Conservation (phyloP, 2,797 vertebrate genomes). For the Semotilus atromaculatus region DNA sequence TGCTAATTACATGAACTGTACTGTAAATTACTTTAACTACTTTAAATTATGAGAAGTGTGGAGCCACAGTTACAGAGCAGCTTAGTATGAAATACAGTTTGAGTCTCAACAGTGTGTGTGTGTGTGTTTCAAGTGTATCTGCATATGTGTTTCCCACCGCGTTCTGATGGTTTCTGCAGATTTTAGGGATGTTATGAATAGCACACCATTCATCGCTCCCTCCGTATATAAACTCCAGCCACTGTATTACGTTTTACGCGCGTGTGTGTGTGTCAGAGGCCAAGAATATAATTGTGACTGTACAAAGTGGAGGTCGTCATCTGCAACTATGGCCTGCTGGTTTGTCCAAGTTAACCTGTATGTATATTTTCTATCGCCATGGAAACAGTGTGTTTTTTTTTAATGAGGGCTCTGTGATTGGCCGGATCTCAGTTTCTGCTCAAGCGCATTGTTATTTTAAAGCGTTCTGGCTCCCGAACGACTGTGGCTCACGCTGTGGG, state of each 20-base stretch:
- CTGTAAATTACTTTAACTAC: not conserved
- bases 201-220: conserved; percentile 45
- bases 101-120: conserved; percentile 4
- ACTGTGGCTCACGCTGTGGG: not conserved
- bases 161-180: conserved; percentile 39
- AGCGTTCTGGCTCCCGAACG: not conserved
- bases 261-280: conserved; percentile 19
- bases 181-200: conserved; percentile 34
- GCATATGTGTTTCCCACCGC: conserved; percentile 26
- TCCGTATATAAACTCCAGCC: conserved; percentile 42
- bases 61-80: not conserved
- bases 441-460: conserved; percentile 13
- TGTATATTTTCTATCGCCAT: conserved; percentile 5
- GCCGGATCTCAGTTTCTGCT: conserved; percentile 7
- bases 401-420: conserved; percentile 30
- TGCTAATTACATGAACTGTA: not conserved
- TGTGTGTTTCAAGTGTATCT: conserved; percentile 15
- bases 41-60: not conserved
- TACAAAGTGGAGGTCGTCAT: conserved; percentile 27
- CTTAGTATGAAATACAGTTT: conserved; percentile 4
- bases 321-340: not conserved
- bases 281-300: conserved; percentile 23
- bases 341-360: conserved; percentile 5
- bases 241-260: not conserved
- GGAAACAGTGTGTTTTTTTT: conserved; percentile 26